Conservation (phyloP, 1,140 invertebrate genomes). For the Drosophila tropicalis region DNA sequence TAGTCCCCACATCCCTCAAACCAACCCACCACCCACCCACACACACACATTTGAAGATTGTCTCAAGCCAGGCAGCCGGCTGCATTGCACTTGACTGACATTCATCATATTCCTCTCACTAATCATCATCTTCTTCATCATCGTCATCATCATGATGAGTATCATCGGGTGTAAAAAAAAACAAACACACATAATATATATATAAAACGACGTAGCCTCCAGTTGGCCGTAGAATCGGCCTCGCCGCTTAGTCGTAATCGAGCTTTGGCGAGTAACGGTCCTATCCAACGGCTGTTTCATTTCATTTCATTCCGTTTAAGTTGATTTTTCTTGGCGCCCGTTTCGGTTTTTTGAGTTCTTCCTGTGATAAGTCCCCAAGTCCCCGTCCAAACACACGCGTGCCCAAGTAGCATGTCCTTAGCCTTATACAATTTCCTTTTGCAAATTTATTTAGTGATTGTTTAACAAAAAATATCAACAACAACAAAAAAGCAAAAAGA, state of each 20-base stretch:
- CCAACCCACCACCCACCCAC: constrained; percentile 27
- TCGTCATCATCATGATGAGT: constrained; percentile 2
- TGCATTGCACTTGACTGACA: constrained; percentile 50
- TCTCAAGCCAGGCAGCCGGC: constrained; percentile 31
- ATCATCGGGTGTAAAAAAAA: constrained; percentile 2
- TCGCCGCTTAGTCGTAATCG: constrained; percentile 63
- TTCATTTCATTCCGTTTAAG: constrained; percentile 31
- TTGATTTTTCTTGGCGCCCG: neutral
- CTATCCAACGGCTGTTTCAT: constrained; percentile 35
- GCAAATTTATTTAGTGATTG: constrained; percentile 9
- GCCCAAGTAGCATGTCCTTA: constrained; percentile 43
- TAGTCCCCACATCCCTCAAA: constrained; percentile 45
- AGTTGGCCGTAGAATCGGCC: constrained; percentile 41
- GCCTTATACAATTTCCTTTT: constrained; percentile 50
- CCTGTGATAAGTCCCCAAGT: neutral
- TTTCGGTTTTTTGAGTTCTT: neutral
- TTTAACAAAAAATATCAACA: constrained; percentile 15
- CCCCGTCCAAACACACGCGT: constrained; percentile 14
- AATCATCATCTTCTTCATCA: constrained; percentile 22
- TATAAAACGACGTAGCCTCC: constrained; percentile 22
- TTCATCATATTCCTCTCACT: constrained; percentile 42
- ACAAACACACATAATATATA: too few relatives aligned
- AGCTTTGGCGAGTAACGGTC: constrained; percentile 66
- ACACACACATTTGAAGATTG: constrained; percentile 24
- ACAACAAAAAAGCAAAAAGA: too few relatives aligned